Conservation (phyloP, 2,888 invertebrate genomes). For the Brassicogethes aeneus region DNA sequence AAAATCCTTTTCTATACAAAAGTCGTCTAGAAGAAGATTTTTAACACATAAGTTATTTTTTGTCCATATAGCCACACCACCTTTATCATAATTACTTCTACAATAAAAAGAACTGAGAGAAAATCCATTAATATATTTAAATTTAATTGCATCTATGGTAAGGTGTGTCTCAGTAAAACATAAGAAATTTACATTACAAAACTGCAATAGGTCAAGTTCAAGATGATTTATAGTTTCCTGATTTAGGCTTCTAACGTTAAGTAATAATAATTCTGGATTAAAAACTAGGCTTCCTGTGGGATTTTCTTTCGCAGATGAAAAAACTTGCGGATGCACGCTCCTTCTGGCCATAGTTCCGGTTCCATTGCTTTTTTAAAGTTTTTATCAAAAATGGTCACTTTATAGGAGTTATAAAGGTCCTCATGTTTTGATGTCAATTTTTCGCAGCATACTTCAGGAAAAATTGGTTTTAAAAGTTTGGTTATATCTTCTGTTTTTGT, state of each 20-base stretch:
- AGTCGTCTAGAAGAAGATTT: no score
- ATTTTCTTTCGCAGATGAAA: neutral
- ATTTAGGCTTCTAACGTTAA: no score
- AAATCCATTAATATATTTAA: no score
- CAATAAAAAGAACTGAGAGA: no score
- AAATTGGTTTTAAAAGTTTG: neutral
- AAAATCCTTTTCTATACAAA: no score
- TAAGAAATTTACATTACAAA: neutral
- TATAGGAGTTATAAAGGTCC: neutral
- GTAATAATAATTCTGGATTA: no score
- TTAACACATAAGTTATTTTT: no score
- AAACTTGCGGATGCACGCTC: neutral
- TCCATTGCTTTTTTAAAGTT: neutral
- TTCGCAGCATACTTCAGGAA: neutral
- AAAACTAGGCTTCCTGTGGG: no score
- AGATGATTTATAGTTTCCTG: no score
- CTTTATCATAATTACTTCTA: no score
- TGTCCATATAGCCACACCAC: no score
- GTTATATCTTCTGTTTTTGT: neutral
- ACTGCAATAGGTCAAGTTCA: neutral
- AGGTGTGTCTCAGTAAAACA: neutral
- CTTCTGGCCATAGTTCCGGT: neutral
- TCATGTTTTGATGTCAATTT: neutral
- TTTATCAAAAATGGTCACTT: neutral
- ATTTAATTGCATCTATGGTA: neutral